phyloP scores from a whole-genome alignment of 2,797 vertebrate genomes.

The Acropternis orthonyx region DNA sequence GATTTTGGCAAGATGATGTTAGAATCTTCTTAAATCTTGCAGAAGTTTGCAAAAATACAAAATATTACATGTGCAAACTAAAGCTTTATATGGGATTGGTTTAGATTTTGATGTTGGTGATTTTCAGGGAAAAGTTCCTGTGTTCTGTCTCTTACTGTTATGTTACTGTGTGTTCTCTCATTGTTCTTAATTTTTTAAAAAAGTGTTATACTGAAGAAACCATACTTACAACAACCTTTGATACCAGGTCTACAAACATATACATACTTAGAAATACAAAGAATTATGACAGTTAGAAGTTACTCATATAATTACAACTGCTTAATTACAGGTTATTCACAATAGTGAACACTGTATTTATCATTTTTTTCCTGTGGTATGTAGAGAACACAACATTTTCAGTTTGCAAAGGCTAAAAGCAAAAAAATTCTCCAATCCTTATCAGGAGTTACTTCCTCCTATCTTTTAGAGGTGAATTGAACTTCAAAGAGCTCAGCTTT shows the following conservation, averaged over 20 bases:
- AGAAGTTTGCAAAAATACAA: background rate
- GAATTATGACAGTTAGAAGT: background rate
- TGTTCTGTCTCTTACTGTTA: rapidly evolving
- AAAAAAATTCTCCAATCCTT: background rate
- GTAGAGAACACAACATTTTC: background rate
- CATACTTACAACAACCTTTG: background rate
- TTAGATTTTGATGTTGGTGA: background rate
- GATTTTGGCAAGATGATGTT: background rate
- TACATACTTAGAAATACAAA: background rate
- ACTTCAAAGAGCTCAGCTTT: background rate
- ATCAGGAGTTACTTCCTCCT: background rate
- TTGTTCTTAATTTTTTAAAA: background rate
- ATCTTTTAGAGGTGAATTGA: background rate
- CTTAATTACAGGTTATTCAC: background rate
- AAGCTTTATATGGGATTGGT: background rate
- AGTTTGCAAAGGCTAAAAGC: background rate
- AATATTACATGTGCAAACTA: background rate
- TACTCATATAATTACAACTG: background rate
- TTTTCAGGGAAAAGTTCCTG: background rate
- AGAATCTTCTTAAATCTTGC: background rate
- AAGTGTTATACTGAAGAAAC: background rate
- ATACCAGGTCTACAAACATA: background rate
- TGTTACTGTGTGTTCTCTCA: too few species aligned
- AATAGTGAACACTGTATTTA: background rate
- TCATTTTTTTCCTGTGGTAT: background rate